These are phyloP conservation scores for Gambelia wislizenii DNA, from an alignment of 2,797 vertebrate species.

Conservation along the genomic window DNA sequence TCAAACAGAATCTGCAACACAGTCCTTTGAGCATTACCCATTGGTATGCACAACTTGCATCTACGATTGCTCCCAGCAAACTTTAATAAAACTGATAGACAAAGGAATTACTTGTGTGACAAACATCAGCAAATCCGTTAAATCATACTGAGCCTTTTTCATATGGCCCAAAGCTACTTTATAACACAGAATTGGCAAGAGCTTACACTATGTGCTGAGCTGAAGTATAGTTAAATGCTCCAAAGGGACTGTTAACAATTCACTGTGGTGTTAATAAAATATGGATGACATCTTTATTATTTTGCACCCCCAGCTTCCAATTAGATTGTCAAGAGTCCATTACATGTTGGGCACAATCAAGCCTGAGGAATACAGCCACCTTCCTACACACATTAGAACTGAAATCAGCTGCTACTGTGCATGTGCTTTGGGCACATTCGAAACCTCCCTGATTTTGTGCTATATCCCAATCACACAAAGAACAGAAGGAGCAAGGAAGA, in stretches of 20 bases:
- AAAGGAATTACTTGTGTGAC: slow-evolving; percentile 5
- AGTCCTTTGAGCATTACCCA: slow-evolving; percentile 4
- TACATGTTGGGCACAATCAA: neutral
- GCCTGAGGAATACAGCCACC: neutral
- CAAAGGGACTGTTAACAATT: neutral
- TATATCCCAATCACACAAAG: neutral
- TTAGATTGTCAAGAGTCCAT: neutral
- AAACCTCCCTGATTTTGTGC: neutral
- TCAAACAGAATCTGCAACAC: neutral
- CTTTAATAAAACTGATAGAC: slow-evolving; percentile 20
- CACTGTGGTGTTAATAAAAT: neutral
- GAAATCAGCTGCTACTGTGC: neutral
- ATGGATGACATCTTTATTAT: neutral
- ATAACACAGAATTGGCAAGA: neutral
- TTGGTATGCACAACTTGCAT: neutral
- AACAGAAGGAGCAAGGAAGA: neutral
- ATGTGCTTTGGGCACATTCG: neutral
- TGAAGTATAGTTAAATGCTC: neutral
- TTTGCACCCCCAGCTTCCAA: neutral
- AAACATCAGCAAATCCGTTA: slow-evolving; percentile 3
- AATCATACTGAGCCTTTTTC: neutral
- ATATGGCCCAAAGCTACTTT: neutral
- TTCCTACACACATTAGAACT: neutral
- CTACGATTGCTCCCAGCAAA: neutral
- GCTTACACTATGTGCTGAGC: neutral